Conservation (phyloP, 2,797 vertebrate genomes). For the Ciconia nigra region DNA sequence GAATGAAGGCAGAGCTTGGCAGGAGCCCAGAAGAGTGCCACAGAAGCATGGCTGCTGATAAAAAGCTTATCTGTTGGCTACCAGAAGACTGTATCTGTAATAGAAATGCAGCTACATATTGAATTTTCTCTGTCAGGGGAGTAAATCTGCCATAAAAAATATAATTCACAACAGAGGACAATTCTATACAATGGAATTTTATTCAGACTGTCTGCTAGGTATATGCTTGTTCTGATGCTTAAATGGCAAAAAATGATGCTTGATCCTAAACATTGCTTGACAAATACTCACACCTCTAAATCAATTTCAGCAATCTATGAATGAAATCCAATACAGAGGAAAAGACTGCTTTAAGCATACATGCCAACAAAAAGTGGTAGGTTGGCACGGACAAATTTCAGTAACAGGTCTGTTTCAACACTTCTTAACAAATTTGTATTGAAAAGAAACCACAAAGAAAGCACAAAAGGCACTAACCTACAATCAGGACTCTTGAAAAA, state of each 20-base stretch:
- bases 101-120: not conserved
- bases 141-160: slow-evolving; percentile 17
- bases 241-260: not conserved
- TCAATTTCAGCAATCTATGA: not conserved
- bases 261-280: not conserved
- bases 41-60: slow-evolving; percentile 27
- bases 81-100: slow-evolving; percentile 35
- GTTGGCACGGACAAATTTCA: not conserved
- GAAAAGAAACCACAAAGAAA: not conserved
- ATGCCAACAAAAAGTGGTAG: not conserved
- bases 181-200: not conserved
- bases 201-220: not conserved
- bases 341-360: not conserved
- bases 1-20: not conserved
- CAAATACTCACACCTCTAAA: not conserved
- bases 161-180: not conserved
- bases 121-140: slow-evolving; percentile 17
- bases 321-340: not conserved
- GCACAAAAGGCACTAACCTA: not conserved
- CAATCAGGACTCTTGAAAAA: not conserved
- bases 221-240: not conserved
- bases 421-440: not conserved
- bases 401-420: not conserved
- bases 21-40: slow-evolving; percentile 9
- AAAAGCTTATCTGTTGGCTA: slow-evolving; percentile 53